Base-by-base conservation (phyloP, 2,113 vertebrate genomes). In the Symphodus melops region DNA sequence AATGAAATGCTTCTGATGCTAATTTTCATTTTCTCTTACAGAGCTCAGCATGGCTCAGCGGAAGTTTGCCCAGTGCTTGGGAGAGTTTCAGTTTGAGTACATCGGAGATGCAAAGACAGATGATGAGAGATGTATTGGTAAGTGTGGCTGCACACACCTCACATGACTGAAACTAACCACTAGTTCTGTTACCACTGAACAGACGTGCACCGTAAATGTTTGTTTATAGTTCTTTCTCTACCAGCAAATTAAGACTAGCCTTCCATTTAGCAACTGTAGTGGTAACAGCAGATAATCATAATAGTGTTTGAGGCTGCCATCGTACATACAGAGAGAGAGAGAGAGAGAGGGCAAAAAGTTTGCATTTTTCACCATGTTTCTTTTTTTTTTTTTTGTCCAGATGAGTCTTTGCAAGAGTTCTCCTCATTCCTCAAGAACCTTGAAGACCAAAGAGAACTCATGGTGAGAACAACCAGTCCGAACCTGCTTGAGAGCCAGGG, bases 91-190 rank as follows among this genome's bases (percentile, higher is more conserved):
- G 51, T 99, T 99, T 75, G 97, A 99, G 83, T 99, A 97, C 85
- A 98, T 99, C 1, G 98, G 98, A 0, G 98, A 99, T 71, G 98
- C 97, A 1, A 97, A 98, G 93, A 99, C 98, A 0, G 97, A 99
- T 3, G 98, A 99, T 23, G 98, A 99, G 73, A 95, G 92, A 60
- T 98, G 95, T 62, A 97, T 99, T 58, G 98, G 98, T 99, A 88
- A 72, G 95, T 93, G 46, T 68, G 44, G 69, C 19, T 77, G 82
- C 39, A 12, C 23, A n/a, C 25, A 14, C 33, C 16, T 61, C 16
- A 16, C 41, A 5, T 46, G 36, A 51, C 13, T 14, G 25, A 53
- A 52, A 36, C 66, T 71, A 82, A 84, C 62, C 58, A 64, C 80
- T 42, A 5, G 28, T 48, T 81, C 65, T 60, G 46, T 69, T 49